A percentile compares a stretch with the other conserved stretches of the same genome.
phyloP scores from a whole-genome alignment of 2,113 vertebrate species.

The Trematocara macrostoma region DNA sequence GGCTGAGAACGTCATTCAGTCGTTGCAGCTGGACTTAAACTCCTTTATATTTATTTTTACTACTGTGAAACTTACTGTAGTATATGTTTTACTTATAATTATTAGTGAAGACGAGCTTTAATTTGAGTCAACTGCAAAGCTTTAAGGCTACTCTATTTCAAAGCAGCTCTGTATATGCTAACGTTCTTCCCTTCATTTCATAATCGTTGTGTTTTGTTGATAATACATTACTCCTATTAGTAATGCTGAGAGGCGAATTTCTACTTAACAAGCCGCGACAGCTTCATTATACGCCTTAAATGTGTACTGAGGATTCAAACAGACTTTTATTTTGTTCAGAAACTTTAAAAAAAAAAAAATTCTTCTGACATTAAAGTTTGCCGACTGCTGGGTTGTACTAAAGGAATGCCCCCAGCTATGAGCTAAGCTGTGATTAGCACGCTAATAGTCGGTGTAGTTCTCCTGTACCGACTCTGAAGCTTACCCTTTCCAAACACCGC shows the following conservation, averaged over 20 bases:
- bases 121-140: background rate
- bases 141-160: background rate
- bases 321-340: background rate
- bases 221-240: background rate
- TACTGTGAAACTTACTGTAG: background rate
- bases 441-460: background rate
- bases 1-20: background rate
- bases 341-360: background rate
- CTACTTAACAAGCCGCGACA: background rate
- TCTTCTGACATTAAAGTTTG: background rate
- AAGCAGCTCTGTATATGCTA: background rate
- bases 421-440: slow-evolving; percentile 1
- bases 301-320: background rate
- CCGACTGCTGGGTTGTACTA: background rate
- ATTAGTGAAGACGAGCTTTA: background rate
- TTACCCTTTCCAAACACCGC: background rate
- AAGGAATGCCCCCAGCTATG: background rate
- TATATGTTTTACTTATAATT: background rate
- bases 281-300: background rate
- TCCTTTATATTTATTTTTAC: background rate
- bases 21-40: background rate
- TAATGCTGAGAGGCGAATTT: background rate
- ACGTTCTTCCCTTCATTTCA: background rate
- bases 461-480: background rate
- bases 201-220: background rate